A percentile compares a stretch with the other conserved stretches of the same genome.
These are phyloP conservation scores for Leptogaster cylindrica DNA, from an alignment of 2,888 invertebrate species.

Conservation along the genomic window DNA sequence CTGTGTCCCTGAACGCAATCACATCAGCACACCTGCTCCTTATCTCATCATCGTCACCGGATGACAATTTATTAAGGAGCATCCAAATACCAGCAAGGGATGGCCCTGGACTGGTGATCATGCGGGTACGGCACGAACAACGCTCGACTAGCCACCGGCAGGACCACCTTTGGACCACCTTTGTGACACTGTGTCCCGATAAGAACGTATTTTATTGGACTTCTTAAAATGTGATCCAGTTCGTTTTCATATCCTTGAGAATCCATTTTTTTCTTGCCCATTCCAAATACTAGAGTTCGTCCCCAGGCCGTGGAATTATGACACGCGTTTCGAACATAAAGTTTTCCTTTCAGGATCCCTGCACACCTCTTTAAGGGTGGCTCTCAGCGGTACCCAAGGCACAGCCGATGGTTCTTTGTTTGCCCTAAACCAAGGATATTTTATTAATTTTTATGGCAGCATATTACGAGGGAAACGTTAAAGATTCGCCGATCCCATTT, in stretches of 20 bases:
- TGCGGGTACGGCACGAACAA: constrained; percentile 9
- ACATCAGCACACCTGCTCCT: constrained; percentile 21
- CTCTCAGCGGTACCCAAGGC: not conserved
- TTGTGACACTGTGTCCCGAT: constrained; percentile 27
- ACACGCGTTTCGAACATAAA: constrained; percentile 23
- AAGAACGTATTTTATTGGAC: constrained; percentile 13
- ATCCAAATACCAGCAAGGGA: constrained; percentile 18
- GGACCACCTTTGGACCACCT: no score
- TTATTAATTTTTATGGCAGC: constrained; percentile 33
- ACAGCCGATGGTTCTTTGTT: not conserved
- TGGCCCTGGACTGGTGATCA: no score
- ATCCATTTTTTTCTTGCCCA: no score
- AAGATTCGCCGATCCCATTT: constrained; percentile 3
- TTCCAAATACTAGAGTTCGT: no score
- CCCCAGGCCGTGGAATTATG: constrained; percentile 8
- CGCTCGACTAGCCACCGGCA: not conserved
- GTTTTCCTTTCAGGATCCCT: not conserved
- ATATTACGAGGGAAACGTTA: constrained; percentile 12
- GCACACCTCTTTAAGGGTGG: not conserved
- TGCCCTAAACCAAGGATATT: constrained; percentile 3
- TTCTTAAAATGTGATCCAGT: not conserved
- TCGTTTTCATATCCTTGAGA: not conserved
- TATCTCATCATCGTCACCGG: constrained; percentile 21
- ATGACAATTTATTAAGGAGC: constrained; percentile 31
- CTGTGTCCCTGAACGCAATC: constrained; percentile 1